A percentile compares a stretch with the other conserved stretches of the same genome.
Conservation (phyloP, 2,888 invertebrate genomes). For the Gryllus longicercus region DNA sequence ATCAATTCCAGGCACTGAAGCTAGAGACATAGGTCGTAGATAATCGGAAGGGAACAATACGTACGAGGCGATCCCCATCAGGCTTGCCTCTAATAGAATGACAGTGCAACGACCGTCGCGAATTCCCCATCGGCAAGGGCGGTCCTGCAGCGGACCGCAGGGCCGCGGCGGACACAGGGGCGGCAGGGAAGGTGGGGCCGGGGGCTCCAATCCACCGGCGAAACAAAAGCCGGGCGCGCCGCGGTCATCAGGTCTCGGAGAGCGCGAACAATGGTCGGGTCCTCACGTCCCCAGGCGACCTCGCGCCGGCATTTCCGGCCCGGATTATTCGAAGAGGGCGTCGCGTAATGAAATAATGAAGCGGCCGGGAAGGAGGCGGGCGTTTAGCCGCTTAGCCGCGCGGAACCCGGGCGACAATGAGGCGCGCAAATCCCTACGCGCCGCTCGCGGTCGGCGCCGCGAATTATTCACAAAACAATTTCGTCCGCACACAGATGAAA, state of each 20-base stretch:
- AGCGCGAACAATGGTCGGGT: neutral
- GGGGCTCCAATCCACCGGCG: neutral
- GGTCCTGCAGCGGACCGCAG: neutral
- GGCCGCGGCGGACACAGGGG: neutral
- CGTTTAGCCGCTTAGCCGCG: constrained; percentile 9
- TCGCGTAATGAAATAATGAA: neutral
- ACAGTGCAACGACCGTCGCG: no score
- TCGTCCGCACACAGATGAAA: neutral
- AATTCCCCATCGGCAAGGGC: no score
- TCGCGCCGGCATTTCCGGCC: neutral
- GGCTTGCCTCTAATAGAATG: no score
- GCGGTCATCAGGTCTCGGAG: neutral
- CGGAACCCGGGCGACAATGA: neutral
- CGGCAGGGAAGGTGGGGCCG: neutral
- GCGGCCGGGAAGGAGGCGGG: neutral
- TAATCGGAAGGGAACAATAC: no score
- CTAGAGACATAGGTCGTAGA: no score
- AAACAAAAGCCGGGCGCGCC: neutral
- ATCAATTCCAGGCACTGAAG: no score
- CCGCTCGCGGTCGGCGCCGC: neutral
- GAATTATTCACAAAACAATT: constrained; percentile 17
- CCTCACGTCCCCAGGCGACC: neutral
- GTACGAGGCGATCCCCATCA: no score
- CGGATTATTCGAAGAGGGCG: neutral
- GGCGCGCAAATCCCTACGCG: neutral